These are phyloP conservation scores for Erebia aethiops DNA, from an alignment of 2,888 invertebrate genomes.

Conservation along the genomic window DNA sequence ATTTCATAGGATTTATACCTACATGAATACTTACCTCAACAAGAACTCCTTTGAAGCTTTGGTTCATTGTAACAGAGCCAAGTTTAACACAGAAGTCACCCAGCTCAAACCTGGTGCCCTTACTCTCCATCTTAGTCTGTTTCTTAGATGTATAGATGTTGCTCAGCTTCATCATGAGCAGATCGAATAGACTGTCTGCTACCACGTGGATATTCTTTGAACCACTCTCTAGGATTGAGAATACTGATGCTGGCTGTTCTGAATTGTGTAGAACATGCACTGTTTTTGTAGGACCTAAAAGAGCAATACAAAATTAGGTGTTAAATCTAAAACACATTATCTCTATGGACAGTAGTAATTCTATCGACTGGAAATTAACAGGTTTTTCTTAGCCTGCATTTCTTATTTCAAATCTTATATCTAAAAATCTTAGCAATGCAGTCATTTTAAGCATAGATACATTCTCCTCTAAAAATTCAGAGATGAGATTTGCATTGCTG, in stretches of 20 bases:
- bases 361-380: too few relatives aligned
- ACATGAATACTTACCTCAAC: slow-evolving; percentile 86
- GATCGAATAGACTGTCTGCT: slow-evolving; percentile 95
- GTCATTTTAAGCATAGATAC: too few relatives aligned
- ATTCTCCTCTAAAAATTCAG: too few relatives aligned
- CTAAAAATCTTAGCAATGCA: too few relatives aligned
- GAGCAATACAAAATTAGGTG: background rate
- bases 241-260: slow-evolving; percentile 97
- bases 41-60: slow-evolving; percentile 95
- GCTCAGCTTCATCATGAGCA: slow-evolving; percentile 94
- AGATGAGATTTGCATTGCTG: too few relatives aligned
- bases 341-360: too few relatives aligned
- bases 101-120: slow-evolving; percentile 93
- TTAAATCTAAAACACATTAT: too few relatives aligned
- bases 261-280: slow-evolving; percentile 98
- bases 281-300: slow-evolving; percentile 87
- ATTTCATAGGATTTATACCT: too few relatives aligned
- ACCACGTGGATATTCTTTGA: slow-evolving; percentile 93
- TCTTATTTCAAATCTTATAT: too few relatives aligned
- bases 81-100: slow-evolving; percentile 97
- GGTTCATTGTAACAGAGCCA: slow-evolving; percentile 95
- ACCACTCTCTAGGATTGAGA: slow-evolving; percentile 94
- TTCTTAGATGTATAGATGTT: slow-evolving; percentile 95
- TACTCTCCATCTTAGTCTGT: slow-evolving; percentile 93
- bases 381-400: too few relatives aligned